phyloP scores from a whole-genome alignment of 2,113 vertebrate genomes.

The Boleophthalmus pectinirostris region DNA sequence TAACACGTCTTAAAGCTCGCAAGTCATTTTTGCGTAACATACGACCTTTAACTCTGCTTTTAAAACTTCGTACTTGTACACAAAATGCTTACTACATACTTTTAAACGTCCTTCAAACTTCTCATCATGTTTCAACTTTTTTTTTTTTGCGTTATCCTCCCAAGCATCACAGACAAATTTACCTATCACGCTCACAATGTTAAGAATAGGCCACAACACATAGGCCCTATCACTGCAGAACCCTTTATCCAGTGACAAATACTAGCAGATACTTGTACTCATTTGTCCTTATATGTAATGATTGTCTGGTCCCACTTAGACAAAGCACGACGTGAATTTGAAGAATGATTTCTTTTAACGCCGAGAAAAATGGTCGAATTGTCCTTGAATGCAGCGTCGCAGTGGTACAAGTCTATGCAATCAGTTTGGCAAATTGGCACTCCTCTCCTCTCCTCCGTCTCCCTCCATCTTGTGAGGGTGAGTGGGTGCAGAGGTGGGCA shows the following conservation, averaged over 20 bases:
- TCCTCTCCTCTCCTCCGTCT: slow-evolving; percentile 21
- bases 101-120: neutral
- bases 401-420: slow-evolving; percentile 18
- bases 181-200: too few relatives aligned
- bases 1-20: too few relatives aligned
- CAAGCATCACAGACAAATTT: too few relatives aligned
- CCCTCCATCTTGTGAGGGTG: slow-evolving; percentile 27
- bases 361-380: slow-evolving; percentile 2
- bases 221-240: too few relatives aligned
- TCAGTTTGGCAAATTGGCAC: slow-evolving; percentile 34
- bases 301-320: neutral
- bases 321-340: neutral
- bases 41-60: too few relatives aligned
- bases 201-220: too few relatives aligned
- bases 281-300: neutral
- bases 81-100: too few relatives aligned
- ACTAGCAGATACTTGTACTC: neutral
- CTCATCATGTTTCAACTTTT: neutral
- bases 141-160: neutral
- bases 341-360: neutral
- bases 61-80: too few relatives aligned
- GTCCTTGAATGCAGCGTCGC: slow-evolving; percentile 27
- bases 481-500: slow-evolving; percentile 23
- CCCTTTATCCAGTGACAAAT: neutral
- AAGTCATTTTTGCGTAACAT: too few relatives aligned